phyloP scores from a whole-genome alignment of 2,888 invertebrate genomes.

The Stenoptilia bipunctidactyla region DNA sequence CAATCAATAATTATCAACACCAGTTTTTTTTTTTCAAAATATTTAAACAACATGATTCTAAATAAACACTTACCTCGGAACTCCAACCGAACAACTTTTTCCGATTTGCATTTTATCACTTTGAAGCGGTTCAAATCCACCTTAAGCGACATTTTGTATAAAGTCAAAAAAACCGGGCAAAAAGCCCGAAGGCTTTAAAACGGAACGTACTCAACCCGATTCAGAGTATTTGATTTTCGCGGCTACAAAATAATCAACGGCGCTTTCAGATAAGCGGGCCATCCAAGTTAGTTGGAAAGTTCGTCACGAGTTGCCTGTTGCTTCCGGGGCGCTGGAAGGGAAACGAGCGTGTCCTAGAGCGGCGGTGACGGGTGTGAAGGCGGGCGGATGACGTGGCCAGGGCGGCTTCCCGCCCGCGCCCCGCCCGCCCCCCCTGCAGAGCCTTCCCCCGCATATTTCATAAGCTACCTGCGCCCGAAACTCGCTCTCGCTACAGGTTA shows the following conservation, averaged over 20 bases:
- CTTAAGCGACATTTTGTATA: slow-evolving; percentile 73
- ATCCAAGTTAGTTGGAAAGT: slow-evolving; percentile 16
- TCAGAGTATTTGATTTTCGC: not conserved
- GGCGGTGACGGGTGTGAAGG: not conserved
- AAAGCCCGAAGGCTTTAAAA: slow-evolving; percentile 11
- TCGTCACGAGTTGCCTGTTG: slow-evolving; percentile 14
- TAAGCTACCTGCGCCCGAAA: slow-evolving; percentile 4
- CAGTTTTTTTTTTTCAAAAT: too few relatives aligned
- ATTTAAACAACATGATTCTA: too few relatives aligned
- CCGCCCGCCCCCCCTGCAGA: slow-evolving; percentile 4
- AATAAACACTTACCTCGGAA: slow-evolving; percentile 79
- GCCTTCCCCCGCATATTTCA: slow-evolving; percentile 5
- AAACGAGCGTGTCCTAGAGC: slow-evolving; percentile 5
- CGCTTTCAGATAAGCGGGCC: not conserved
- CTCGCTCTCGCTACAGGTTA: not conserved
- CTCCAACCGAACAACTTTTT: slow-evolving; percentile 76
- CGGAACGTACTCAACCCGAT: not conserved
- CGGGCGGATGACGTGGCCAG: slow-evolving; percentile 6
- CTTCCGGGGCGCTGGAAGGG: not conserved
- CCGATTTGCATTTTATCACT: slow-evolving; percentile 76
- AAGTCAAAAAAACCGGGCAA: slow-evolving; percentile 2
- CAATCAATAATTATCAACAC: too few relatives aligned
- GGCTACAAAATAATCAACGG: too few relatives aligned
- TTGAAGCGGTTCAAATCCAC: slow-evolving; percentile 78
- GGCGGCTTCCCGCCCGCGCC: slow-evolving; percentile 5